Conservation (phyloP, 2,888 invertebrate species). For the Amphipoea lucens region DNA sequence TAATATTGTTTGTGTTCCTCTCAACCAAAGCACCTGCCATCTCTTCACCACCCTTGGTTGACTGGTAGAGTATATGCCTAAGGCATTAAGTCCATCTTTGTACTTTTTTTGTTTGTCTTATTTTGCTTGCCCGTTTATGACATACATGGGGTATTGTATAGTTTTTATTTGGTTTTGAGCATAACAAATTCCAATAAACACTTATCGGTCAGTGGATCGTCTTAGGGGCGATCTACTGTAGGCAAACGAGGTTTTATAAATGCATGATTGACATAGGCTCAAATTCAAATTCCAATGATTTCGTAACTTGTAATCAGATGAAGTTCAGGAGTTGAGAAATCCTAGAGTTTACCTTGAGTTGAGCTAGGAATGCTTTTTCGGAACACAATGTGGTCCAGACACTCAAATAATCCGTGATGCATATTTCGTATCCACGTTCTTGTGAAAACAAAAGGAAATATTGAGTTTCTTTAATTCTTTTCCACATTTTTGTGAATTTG, state of each 20-base stretch:
- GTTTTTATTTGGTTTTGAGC: background rate
- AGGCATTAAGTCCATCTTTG: background rate
- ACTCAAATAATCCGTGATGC: conserved; percentile 74
- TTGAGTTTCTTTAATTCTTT: conserved; percentile 65
- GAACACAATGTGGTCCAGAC: conserved; percentile 73
- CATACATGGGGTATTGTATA: background rate
- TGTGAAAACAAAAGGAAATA: conserved; percentile 66
- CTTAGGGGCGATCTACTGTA: no score
- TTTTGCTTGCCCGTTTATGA: background rate
- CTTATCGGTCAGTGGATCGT: no score
- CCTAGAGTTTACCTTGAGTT: conserved; percentile 72
- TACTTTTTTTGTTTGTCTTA: background rate
- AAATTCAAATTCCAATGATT: background rate
- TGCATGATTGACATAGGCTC: background rate
- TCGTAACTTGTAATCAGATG: background rate
- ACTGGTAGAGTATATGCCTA: background rate
- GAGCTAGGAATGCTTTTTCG: conserved; percentile 70
- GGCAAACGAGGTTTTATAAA: background rate
- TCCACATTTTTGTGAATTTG: conserved; percentile 69
- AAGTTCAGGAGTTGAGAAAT: background rate
- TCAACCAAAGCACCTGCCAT: background rate
- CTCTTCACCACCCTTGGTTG: background rate
- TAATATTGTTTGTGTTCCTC: no score
- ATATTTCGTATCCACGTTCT: conserved; percentile 66
- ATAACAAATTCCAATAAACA: background rate